phyloP scores from a whole-genome alignment of 1,140 invertebrate genomes.

The Euwallacea similis region DNA sequence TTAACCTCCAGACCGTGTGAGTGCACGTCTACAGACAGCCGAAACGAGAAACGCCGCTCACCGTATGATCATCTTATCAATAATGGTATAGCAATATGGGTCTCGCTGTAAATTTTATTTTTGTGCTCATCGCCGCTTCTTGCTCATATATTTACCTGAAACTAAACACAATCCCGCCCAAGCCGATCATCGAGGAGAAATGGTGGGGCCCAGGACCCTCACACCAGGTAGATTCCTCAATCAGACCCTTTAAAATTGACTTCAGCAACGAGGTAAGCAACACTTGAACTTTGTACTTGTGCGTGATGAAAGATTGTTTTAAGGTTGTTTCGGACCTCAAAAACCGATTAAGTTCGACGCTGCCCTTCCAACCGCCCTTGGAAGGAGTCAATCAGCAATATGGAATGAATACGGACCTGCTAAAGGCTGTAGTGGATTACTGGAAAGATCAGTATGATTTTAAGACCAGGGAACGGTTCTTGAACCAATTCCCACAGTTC shows the following conservation, averaged over 20 bases:
- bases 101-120: no score
- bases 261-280: slow-evolving; percentile 44
- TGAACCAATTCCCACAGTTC: slow-evolving; percentile 75
- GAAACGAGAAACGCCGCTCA: no score
- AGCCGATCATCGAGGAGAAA: slow-evolving; percentile 43
- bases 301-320: background rate
- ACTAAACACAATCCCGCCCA: background rate
- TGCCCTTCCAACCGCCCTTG: slow-evolving; percentile 52
- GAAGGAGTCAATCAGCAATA: slow-evolving; percentile 66
- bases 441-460: slow-evolving; percentile 80
- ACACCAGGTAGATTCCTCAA: slow-evolving; percentile 50
- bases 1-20: no score
- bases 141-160: background rate
- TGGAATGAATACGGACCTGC: slow-evolving; percentile 71
- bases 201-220: slow-evolving; percentile 57
- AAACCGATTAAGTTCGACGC: slow-evolving; percentile 59
- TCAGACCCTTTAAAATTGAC: slow-evolving; percentile 58
- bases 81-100: no score
- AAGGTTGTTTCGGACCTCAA: slow-evolving; percentile 65
- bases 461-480: slow-evolving; percentile 63
- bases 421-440: slow-evolving; percentile 72
- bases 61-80: no score
- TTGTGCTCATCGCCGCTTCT: no score
- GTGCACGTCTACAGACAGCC: no score
- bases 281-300: slow-evolving; percentile 37